These are phyloP conservation scores for Elymnias hypermnestra DNA, from an alignment of 1,140 invertebrate genomes.

Conservation along the genomic window DNA sequence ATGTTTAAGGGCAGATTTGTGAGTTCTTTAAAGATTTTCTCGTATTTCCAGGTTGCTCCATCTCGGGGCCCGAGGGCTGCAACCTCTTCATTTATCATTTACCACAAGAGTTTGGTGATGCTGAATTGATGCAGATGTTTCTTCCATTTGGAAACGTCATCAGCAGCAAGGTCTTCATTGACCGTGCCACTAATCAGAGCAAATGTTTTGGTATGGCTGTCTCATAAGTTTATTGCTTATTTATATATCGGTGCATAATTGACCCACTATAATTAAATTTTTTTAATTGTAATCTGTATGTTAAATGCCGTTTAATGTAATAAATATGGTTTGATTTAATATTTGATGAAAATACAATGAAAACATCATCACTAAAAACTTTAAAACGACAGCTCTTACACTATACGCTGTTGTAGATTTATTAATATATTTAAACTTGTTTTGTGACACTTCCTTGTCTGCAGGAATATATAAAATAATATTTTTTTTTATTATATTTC, in stretches of 20 bases:
- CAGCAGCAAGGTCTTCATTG: slow-evolving; percentile 99
- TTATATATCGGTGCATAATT: background rate
- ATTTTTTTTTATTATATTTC: too few species aligned
- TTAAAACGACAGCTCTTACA: too few species aligned
- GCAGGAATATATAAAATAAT: too few species aligned
- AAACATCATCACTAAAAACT: too few species aligned
- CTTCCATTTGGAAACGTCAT: slow-evolving; percentile 99
- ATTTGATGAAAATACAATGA: too few species aligned
- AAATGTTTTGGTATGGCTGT: slow-evolving; percentile 98
- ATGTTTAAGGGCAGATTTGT: slow-evolving; percentile 72
- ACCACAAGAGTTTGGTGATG: slow-evolving; percentile 99
- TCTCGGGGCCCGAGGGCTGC: slow-evolving; percentile 98
- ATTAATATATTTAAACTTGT: too few species aligned
- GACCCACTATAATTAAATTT: too few species aligned
- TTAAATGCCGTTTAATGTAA: too few species aligned
- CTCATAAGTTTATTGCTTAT: background rate
- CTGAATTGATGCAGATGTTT: slow-evolving; percentile 99
- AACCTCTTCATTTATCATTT: slow-evolving; percentile 99
- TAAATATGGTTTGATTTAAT: too few species aligned
- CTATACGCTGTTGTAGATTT: too few species aligned
- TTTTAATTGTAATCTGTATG: too few species aligned
- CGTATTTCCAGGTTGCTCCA: slow-evolving; percentile 91
- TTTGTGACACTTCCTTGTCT: too few species aligned
- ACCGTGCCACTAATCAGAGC: slow-evolving; percentile 99
- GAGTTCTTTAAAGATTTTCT: slow-evolving; percentile 80